Conservation (phyloP, 1,140 invertebrate genomes). For the Orius laevigatus region DNA sequence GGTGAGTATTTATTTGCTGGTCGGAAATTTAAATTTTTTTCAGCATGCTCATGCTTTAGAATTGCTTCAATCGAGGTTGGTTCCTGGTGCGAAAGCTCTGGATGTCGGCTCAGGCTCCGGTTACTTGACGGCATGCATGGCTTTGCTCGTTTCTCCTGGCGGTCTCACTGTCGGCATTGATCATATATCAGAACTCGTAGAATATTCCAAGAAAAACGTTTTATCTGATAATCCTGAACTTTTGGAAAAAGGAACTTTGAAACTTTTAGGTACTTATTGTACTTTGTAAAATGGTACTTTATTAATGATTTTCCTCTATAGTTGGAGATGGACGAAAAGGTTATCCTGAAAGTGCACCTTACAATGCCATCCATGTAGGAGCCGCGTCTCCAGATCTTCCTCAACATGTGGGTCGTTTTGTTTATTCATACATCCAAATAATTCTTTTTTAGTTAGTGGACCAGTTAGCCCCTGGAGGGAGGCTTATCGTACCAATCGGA, state of each 20-base stretch:
- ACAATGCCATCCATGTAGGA: conserved; percentile 87
- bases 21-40: conserved; percentile 9
- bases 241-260: conserved; percentile 42
- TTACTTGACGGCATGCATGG: conserved; percentile 92
- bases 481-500: conserved; percentile 84
- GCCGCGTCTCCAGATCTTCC: conserved; percentile 71
- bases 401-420: conserved; percentile 36
- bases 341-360: conserved; percentile 53
- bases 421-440: neutral
- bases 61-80: conserved; percentile 64
- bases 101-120: conserved; percentile 95
- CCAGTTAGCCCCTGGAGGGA: conserved; percentile 65
- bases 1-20: conserved; percentile 38
- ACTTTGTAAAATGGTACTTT: neutral
- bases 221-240: conserved; percentile 53
- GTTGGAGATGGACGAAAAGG: conserved; percentile 76
- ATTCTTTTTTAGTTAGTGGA: conserved; percentile 38
- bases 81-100: conserved; percentile 59
- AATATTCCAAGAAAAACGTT: conserved; percentile 59
- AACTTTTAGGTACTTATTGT: conserved; percentile 43
- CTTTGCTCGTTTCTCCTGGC: conserved; percentile 59
- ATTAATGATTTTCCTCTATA: conserved; percentile 22
- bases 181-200: conserved; percentile 74
- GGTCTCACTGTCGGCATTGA: conserved; percentile 80
- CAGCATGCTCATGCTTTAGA: conserved; percentile 89